Percentiles rank a stretch among this genome's conserved stretches.
These are phyloP conservation scores for Tenthredo amoena DNA, from an alignment of 2,888 invertebrate species.

Conservation along the genomic window DNA sequence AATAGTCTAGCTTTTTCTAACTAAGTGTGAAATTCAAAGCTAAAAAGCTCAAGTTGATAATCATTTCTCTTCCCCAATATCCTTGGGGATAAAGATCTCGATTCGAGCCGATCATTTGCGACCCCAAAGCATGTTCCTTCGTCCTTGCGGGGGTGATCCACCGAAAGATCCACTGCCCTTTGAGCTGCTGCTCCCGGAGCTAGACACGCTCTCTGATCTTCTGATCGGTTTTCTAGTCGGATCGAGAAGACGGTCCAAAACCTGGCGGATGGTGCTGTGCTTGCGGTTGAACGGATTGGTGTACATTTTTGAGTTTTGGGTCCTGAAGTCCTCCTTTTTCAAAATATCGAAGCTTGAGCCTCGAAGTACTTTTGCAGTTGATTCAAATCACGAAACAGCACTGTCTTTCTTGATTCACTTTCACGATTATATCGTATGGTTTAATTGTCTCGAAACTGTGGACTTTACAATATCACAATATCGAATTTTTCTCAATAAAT, in stretches of 20 bases:
- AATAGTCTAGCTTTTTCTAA: conserved; percentile 33
- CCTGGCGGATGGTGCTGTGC: conserved; percentile 84
- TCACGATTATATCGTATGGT: background rate
- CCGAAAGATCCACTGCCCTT: conserved; percentile 69
- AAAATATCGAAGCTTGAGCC: conserved; percentile 3
- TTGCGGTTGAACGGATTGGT: conserved; percentile 86
- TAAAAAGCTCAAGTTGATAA: background rate
- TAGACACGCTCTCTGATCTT: conserved; percentile 73
- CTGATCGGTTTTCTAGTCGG: conserved; percentile 75
- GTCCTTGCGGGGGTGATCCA: conserved; percentile 59
- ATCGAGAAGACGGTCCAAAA: conserved; percentile 83
- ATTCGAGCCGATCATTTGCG: conserved; percentile 66
- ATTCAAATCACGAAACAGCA: conserved; percentile 26
- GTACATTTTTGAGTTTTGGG: conserved; percentile 79
- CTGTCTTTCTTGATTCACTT: background rate
- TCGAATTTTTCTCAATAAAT: background rate
- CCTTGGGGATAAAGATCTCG: background rate
- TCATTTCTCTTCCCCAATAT: background rate
- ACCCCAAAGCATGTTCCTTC: conserved; percentile 71
- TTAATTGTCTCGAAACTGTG: background rate
- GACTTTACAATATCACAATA: background rate
- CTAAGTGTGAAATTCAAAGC: conserved; percentile 6
- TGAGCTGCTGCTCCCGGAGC: conserved; percentile 66
- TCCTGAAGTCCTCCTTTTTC: background rate
- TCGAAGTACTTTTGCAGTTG: background rate